A percentile compares a stretch with the other conserved stretches of the same genome.
Conservation (phyloP, 2,113 vertebrate genomes). For the Halcyon senegalensis region DNA sequence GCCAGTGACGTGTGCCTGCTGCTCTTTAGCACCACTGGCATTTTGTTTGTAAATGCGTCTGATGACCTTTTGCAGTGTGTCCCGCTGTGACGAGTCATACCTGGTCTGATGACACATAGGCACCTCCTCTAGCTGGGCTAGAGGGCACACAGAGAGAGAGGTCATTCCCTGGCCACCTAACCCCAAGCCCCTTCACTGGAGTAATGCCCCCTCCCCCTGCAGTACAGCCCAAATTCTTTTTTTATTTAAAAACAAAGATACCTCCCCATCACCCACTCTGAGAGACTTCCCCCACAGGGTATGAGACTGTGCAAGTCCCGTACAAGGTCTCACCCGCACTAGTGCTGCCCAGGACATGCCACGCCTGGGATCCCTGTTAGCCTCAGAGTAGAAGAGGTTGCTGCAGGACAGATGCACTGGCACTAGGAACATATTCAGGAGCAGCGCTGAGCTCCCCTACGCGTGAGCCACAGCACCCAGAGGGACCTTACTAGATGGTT, state of each 20-base stretch:
- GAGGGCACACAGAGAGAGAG: accelerated
- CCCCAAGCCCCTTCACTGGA: neutral
- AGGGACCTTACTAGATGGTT: neutral
- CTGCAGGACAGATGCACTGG: too few species aligned
- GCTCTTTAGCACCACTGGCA: neutral
- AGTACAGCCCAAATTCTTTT: neutral
- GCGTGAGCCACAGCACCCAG: neutral
- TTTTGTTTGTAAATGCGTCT: neutral
- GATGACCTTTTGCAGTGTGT: neutral
- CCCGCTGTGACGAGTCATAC: neutral
- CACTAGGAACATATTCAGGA: neutral
- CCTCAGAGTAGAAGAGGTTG: accelerated
- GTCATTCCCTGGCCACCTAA: neutral
- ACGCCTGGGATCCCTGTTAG: neutral
- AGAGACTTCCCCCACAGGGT: neutral
- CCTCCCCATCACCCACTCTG: accelerated
- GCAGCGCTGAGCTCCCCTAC: neutral
- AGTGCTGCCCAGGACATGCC: accelerated
- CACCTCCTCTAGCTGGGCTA: neutral
- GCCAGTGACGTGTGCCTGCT: neutral
- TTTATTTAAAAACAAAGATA: neutral
- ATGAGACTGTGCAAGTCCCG: neutral
- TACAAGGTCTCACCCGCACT: neutral
- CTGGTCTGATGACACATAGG: neutral
- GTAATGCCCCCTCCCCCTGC: neutral